Base-by-base conservation (phyloP, 1,140 invertebrate genomes). In the Chelonus insularis region DNA sequence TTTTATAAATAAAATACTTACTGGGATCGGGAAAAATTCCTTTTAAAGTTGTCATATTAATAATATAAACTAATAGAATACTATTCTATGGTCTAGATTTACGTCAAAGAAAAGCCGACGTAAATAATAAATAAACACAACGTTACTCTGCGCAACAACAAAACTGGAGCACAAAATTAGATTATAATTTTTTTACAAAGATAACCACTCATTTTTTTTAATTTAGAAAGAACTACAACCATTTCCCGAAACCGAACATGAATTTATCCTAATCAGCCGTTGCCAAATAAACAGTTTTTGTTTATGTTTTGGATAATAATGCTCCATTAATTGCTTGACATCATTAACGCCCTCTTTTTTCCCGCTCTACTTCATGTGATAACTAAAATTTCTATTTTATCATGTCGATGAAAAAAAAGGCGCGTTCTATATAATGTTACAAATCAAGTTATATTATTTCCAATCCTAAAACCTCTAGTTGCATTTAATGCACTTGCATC, bases 11-110 rank as follows among this genome's bases (percentile, higher is more conserved):
- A n/a, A n/a, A 11, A 37, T 37, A 73, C 76, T 75, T 68, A 80
- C 78, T 76, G 9, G 71, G 67, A 37, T 75, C 68, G 1, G 77
- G 75, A 68, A 80, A 80, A 64, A 80, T 69, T 4, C 77, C 72
- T 29, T 77, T 79, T 23, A 80, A 66, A 4, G 78, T 80, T 43
- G 71, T 68, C 50, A 72, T 69, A 29, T 9, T 14, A 5, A 25
- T 16, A n/a, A 34, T n/a, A 14, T 8, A 51, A 25, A 32, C 25
- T 29, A 18, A 29, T 29, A 34, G n/a, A 34, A 34, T 8, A 34
- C 7, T 34, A 34, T 34, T 8, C n/a, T 34, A n/a, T n/a, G n/a
- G n/a, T n/a, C n/a, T n/a, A n/a, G n/a, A 8, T 34, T 34, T 3
- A 34, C 32, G 7, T 34, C 2, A 4, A 4, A 1, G 1, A 8